phyloP scores from a whole-genome alignment of 2,113 vertebrate species.

The Mionectes macconnelli region DNA sequence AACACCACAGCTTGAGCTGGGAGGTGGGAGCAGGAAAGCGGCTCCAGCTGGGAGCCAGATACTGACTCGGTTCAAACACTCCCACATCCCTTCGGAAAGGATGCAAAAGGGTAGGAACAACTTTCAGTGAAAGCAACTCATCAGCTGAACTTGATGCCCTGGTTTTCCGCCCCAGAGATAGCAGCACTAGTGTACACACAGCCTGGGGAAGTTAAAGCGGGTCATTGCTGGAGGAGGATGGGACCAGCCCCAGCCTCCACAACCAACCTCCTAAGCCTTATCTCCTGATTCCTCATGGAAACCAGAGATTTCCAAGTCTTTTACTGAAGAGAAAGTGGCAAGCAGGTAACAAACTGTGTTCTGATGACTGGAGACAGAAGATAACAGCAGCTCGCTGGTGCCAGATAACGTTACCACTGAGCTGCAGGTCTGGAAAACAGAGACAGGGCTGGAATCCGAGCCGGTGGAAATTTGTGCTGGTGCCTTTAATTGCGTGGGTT shows the following conservation, averaged over 20 bases:
- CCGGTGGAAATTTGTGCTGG: neutral
- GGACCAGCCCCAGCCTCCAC: neutral
- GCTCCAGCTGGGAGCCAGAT: neutral
- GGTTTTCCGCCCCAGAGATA: neutral
- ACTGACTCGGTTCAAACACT: neutral
- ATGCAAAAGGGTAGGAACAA: neutral
- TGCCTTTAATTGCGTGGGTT: neutral
- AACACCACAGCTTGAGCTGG: neutral
- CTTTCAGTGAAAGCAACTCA: neutral
- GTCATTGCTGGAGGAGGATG: neutral
- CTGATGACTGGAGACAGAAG: neutral
- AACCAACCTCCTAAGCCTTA: neutral
- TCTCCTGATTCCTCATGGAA: neutral
- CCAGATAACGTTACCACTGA: neutral
- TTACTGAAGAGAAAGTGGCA: neutral
- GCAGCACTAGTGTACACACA: neutral
- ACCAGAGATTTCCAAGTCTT: neutral
- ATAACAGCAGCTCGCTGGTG: accelerated
- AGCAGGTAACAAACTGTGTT: neutral
- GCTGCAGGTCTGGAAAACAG: neutral
- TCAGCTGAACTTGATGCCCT: neutral
- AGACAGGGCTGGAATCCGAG: conserved; percentile 23
- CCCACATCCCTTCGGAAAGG: neutral
- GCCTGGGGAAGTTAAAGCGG: neutral
- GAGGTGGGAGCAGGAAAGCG: neutral